A percentile compares a stretch with the other conserved stretches of the same genome.
Conservation (phyloP, 2,888 invertebrate genomes). For the Perizoma flavofasciatum region DNA sequence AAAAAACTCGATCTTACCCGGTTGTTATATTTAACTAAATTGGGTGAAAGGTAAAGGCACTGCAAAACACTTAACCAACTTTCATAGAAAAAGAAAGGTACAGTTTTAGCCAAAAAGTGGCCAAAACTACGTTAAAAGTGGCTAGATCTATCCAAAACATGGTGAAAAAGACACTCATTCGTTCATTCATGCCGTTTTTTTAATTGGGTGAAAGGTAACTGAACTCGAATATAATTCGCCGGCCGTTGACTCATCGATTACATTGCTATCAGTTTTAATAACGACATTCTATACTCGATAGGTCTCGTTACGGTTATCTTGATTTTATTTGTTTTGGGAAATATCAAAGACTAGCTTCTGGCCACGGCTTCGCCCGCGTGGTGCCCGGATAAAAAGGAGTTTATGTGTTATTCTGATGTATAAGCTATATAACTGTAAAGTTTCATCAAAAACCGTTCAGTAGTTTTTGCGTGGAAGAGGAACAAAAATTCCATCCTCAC, state of each 20-base stretch:
- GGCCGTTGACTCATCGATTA: constrained; percentile 68
- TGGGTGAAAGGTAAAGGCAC: constrained; percentile 60
- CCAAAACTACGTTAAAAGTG: not conserved
- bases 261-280: constrained; percentile 65
- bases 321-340: constrained; percentile 2
- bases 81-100: not conserved
- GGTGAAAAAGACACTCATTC: constrained; percentile 1
- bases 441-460: too few relatives aligned
- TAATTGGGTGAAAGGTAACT: constrained; percentile 64
- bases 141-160: constrained; percentile 26
- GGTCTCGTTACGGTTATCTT: not conserved
- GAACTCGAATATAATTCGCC: constrained; percentile 60
- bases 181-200: constrained; percentile 1
- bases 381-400: too few relatives aligned
- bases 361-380: too few relatives aligned
- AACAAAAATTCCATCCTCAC: too few relatives aligned
- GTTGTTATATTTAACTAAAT: constrained; percentile 43
- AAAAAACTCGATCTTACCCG: not conserved
- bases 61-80: constrained; percentile 48
- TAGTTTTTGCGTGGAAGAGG: too few relatives aligned
- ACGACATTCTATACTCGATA: constrained; percentile 44
- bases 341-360: too few relatives aligned
- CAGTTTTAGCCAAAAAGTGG: too few relatives aligned
- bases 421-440: too few relatives aligned
- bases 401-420: too few relatives aligned